Evolutionary conservation across 2,797 vertebrate genomes (phyloP).

Genomic region (Pseudopleuronectes americanus): DNA sequence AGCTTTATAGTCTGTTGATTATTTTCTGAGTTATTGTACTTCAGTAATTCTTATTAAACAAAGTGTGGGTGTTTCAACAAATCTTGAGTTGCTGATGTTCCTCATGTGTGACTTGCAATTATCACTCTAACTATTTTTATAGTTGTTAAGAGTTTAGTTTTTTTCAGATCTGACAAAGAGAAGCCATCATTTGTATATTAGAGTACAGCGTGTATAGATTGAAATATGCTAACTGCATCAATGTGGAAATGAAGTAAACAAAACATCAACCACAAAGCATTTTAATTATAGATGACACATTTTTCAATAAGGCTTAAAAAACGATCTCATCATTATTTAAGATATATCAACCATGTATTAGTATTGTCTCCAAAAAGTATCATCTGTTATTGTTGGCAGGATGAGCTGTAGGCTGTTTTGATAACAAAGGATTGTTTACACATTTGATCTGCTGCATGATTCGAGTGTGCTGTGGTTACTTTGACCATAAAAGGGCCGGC

Average conservation of each 20-base stretch:
- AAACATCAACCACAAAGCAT: slow-evolving; percentile 1
- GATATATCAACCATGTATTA: neutral
- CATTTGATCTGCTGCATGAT: neutral
- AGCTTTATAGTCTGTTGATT: neutral
- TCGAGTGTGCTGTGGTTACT: neutral
- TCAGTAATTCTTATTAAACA: neutral
- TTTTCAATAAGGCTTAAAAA: neutral
- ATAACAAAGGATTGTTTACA: neutral
- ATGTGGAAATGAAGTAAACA: neutral
- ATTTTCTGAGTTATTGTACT: neutral
- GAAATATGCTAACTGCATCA: neutral
- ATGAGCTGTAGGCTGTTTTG: neutral
- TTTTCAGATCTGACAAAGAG: too few species aligned
- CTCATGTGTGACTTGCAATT: too few species aligned
- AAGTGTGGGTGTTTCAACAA: neutral
- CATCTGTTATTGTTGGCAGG: neutral
- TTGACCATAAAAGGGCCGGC: slow-evolving; percentile 33
- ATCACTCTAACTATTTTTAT: neutral
- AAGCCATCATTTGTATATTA: neutral
- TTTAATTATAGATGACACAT: neutral
- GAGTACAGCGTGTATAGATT: neutral
- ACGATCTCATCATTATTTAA: neutral
- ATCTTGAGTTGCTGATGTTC: neutral
- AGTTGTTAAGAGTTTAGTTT: too few species aligned
- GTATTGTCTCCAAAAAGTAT: slow-evolving; percentile 15